Evolutionary conservation across 2,888 invertebrate genomes (phyloP).

Genomic region (Tortrix viridana): DNA sequence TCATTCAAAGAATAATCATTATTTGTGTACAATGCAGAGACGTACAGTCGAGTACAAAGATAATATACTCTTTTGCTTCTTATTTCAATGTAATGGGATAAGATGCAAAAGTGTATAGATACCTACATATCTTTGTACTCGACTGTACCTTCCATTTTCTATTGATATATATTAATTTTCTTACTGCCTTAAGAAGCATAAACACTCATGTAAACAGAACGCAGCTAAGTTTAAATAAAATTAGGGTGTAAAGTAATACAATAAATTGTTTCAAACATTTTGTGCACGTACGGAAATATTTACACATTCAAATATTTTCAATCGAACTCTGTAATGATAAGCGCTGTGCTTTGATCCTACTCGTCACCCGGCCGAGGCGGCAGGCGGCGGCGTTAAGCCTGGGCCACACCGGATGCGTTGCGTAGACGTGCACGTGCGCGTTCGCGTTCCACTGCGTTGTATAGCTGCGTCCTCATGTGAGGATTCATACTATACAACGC

Average conservation of each 20-base stretch:
- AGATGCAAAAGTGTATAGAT: too few relatives aligned
- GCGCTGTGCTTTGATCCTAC: constrained; percentile 59
- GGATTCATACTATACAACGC: too few relatives aligned
- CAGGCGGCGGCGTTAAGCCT: too few relatives aligned
- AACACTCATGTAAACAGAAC: constrained; percentile 5
- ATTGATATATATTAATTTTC: constrained; percentile 7
- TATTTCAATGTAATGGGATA: too few relatives aligned
- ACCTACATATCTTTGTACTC: too few relatives aligned
- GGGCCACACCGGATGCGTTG: too few relatives aligned
- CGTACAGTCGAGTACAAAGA: too few relatives aligned
- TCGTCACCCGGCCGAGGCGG: too few relatives aligned
- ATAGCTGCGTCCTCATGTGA: too few relatives aligned
- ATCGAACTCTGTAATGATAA: constrained; percentile 44
- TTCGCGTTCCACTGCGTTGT: too few relatives aligned
- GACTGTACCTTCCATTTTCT: constrained; percentile 14
- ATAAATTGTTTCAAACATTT: constrained; percentile 43
- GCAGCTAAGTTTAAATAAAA: constrained; percentile 11
- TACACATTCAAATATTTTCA: constrained; percentile 42
- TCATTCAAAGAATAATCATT: neutral
- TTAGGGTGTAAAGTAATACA: constrained; percentile 37
- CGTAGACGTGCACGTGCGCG: too few relatives aligned
- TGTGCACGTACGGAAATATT: constrained; percentile 58
- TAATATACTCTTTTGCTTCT: too few relatives aligned
- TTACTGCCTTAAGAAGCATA: constrained; percentile 3
- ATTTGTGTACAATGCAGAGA: neutral